Percentiles rank a stretch among this genome's conserved stretches.
Evolutionary conservation across 2,888 invertebrate genomes (phyloP).

Genomic region (Globia sparganii): DNA sequence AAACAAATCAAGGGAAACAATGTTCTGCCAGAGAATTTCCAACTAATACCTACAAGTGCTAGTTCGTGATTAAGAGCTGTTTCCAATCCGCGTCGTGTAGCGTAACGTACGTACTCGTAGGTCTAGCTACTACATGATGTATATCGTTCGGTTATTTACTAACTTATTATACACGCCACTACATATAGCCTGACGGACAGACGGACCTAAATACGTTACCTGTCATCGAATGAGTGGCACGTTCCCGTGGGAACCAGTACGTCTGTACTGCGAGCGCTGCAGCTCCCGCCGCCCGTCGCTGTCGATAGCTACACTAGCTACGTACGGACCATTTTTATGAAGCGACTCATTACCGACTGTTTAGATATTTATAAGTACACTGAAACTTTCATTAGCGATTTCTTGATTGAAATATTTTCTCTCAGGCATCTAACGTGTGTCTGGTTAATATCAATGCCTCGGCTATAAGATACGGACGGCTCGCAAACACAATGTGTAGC

Average conservation of each 20-base stretch:
- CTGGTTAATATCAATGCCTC: constrained; percentile 5
- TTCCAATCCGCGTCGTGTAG: not conserved
- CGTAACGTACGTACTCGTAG: not conserved
- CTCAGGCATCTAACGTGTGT: constrained; percentile 8
- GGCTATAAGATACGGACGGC: constrained; percentile 5
- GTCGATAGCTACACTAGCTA: not conserved
- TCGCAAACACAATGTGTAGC: constrained; percentile 18
- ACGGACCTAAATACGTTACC: constrained; percentile 16
- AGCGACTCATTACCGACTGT: not conserved
- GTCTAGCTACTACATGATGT: not conserved
- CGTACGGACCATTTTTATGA: not conserved
- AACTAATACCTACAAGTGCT: constrained; percentile 13
- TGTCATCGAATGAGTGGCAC: constrained; percentile 23
- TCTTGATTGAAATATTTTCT: constrained; percentile 5
- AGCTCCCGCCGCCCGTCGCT: not conserved
- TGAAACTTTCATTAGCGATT: constrained; percentile 3
- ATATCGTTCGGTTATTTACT: not conserved
- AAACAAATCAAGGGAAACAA: constrained; percentile 12
- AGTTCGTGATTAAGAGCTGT: constrained; percentile 2
- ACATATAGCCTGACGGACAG: constrained; percentile 9
- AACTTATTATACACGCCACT: constrained; percentile 7
- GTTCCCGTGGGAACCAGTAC: constrained; percentile 51
- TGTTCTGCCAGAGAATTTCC: constrained; percentile 6
- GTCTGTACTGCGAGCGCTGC: not conserved
- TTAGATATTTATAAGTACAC: not conserved